Evolutionary conservation across 1,140 invertebrate genomes (phyloP).

Genomic region (Adelges cooleyi): DNA sequence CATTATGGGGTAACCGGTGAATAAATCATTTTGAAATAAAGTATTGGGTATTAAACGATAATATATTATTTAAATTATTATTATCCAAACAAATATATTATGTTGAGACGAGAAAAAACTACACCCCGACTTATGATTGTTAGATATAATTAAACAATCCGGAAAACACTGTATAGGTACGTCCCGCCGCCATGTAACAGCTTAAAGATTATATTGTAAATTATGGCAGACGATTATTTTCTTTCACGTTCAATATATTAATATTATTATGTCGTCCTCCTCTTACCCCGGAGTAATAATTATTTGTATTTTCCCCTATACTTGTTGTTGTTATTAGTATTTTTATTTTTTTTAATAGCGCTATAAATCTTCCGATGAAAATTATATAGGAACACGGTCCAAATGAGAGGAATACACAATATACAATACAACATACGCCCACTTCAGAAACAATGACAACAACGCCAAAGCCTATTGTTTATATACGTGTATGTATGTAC

Average conservation of each 20-base stretch:
- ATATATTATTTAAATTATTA: no score
- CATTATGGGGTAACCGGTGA: no score
- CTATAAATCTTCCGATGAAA: conserved; percentile 23
- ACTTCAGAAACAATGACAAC: conserved; percentile 29
- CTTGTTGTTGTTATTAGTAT: background rate
- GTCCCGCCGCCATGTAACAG: background rate
- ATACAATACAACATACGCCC: conserved; percentile 24
- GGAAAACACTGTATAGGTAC: background rate
- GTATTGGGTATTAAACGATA: no score
- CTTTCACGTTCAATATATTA: background rate
- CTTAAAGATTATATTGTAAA: conserved; percentile 4
- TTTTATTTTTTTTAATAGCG: conserved; percentile 16
- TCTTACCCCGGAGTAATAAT: conserved; percentile 6
- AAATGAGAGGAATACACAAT: conserved; percentile 13
- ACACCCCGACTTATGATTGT: background rate
- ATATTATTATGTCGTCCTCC: no score
- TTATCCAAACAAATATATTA: no score
- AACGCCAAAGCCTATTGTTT: conserved; percentile 23
- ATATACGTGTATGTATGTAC: background rate
- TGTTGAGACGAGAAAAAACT: conserved; percentile 14
- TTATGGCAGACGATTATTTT: conserved; percentile 20
- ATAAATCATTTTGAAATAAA: no score
- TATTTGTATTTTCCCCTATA: conserved; percentile 8
- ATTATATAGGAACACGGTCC: conserved; percentile 9
- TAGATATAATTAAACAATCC: conserved; percentile 15